These are phyloP conservation scores for Sardina pilchardus DNA, from an alignment of 2,113 vertebrate genomes.

Conservation along the genomic window DNA sequence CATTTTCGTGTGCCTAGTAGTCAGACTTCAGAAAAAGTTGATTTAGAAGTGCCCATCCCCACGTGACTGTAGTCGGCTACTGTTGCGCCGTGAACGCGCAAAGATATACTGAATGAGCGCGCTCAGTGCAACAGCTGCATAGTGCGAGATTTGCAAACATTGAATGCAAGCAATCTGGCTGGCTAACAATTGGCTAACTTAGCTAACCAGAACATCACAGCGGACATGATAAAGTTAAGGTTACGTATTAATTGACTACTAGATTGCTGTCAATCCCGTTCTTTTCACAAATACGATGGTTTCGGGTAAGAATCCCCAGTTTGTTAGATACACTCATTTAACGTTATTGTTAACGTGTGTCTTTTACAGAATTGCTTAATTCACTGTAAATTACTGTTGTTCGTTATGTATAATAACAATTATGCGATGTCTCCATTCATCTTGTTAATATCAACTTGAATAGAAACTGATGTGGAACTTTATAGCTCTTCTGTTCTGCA, in stretches of 20 bases:
- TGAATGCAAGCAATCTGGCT: slow-evolving; percentile 60
- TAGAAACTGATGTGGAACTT: slow-evolving; percentile 31
- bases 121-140: slow-evolving; percentile 76
- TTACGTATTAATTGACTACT: slow-evolving; percentile 14
- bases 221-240: neutral
- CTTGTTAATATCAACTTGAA: neutral
- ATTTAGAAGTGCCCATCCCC: slow-evolving; percentile 57
- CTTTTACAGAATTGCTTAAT: neutral
- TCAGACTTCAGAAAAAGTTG: neutral
- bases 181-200: slow-evolving; percentile 62
- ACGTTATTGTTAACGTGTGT: neutral
- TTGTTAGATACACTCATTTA: neutral
- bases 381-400: neutral
- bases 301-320: slow-evolving; percentile 1
- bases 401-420: neutral
- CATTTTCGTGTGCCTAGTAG: too few species aligned
- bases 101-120: slow-evolving; percentile 59
- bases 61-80: slow-evolving; percentile 60
- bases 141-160: slow-evolving; percentile 63
- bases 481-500: slow-evolving; percentile 31
- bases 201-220: slow-evolving; percentile 43
- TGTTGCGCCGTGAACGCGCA: slow-evolving; percentile 60
- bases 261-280: neutral
- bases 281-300: neutral
- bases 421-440: neutral